Conservation (phyloP, 2,888 invertebrate species). For the Troilus luridus region DNA sequence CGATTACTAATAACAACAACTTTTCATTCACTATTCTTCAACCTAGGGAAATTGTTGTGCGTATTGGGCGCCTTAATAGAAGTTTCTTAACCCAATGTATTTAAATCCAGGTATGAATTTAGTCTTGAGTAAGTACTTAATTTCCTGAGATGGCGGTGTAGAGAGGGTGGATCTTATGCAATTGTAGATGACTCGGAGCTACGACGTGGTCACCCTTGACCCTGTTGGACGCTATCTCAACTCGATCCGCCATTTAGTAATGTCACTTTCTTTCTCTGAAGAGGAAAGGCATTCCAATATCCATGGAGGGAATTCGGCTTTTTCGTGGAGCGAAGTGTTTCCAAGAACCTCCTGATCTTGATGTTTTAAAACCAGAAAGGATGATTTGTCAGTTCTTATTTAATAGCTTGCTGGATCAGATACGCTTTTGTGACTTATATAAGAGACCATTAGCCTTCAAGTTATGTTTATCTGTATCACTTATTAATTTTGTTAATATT, state of each 20-base stretch:
- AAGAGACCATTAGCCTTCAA: no score
- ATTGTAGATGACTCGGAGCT: not conserved
- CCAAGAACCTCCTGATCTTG: not conserved
- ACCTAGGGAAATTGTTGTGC: no score
- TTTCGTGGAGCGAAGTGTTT: not conserved
- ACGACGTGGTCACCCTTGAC: not conserved
- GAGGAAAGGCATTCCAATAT: not conserved
- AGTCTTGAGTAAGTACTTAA: not conserved
- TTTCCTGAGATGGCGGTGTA: not conserved
- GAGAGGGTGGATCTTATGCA: not conserved
- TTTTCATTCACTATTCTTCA: no score
- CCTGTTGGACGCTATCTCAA: not conserved
- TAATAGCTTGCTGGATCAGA: not conserved
- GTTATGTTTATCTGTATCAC: no score
- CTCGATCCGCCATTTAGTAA: not conserved
- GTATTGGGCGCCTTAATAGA: no score
- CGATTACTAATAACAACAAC: no score
- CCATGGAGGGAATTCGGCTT: not conserved
- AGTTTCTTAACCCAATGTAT: no score
- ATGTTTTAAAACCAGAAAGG: not conserved
- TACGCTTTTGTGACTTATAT: not conserved
- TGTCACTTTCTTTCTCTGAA: conserved; percentile 14
- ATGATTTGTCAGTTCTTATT: not conserved
- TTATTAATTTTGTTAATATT: no score
- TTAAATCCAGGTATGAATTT: no score